Base-by-base conservation (phyloP, 2,888 invertebrate genomes). In the Drosophila kokeensis region DNA sequence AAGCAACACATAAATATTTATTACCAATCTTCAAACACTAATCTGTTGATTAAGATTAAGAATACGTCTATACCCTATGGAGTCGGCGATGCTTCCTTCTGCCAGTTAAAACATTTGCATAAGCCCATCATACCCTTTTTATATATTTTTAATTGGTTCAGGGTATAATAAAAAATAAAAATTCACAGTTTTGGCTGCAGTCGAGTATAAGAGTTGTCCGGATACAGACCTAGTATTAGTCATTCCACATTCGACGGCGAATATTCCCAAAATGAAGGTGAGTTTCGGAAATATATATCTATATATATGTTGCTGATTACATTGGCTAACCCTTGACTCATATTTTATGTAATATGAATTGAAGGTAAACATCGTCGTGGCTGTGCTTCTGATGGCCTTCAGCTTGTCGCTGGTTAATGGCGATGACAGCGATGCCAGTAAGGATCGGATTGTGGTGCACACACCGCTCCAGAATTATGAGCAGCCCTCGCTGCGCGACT, bases 381-480 rank as follows among this genome's bases (percentile, higher is more conserved):
- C 57, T 8, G 36, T 61, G 53, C 30, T 79, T 36, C n/a, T 73
- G 57, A 13, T 76, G 49, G 27, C 49, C 6, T 21, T 53, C 24
- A 48, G 54, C 24, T 29, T 15, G 27, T 38, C 72, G 10, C 27
- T 66, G 50, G 63, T 60, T 52, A 69, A 52, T 27, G 61, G 38
- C 7, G 42, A 69, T 15, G 42, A 21, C 24, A 38, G 36, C 29
- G 24, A 49, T 18, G 15, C n/a, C 15, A 45, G 24, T 5, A 77
- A 73, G 59, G 76, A 81, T 49, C 84, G 86, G 1, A 83, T 92
- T 58, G 82, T 92, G 36, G 85, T 92, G 32, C 81, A 91, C 0
- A 92, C 92, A 0, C 87, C 83, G 5, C 70, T 90, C 10, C 82
- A 90, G 32, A 79, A 86, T 54, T 92, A 92, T 66, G 87, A 90